Evolutionary conservation across 2,113 vertebrate species (phyloP).

Genomic region (Prinia subflava): DNA sequence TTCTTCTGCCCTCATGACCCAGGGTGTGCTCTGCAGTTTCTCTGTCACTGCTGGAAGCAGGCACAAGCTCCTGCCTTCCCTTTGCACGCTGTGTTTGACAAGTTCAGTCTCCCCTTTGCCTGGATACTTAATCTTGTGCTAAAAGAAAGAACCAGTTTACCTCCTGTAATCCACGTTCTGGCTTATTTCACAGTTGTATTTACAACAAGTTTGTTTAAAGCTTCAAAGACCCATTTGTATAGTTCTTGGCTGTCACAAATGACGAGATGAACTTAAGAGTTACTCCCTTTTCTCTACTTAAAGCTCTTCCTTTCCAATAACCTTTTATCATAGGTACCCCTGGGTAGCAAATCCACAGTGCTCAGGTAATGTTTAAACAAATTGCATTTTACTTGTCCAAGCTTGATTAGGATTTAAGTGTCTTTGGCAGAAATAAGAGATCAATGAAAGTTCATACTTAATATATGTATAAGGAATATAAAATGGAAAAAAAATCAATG

Average conservation of each 20-base stretch:
- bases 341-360: not conserved
- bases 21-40: not conserved
- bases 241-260: not conserved
- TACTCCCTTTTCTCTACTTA: not conserved
- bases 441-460: not conserved
- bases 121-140: not conserved
- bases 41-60: not conserved
- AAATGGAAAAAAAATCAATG: not conserved
- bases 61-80: not conserved
- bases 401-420: not conserved
- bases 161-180: slow-evolving; percentile 8
- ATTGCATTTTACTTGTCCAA: not conserved
- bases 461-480: not conserved
- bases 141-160: not conserved
- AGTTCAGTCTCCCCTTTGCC: not conserved
- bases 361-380: not conserved
- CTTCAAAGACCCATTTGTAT: not conserved
- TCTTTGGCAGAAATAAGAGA: not conserved
- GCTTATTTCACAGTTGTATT: slow-evolving; percentile 17
- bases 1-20: not conserved
- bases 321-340: not conserved
- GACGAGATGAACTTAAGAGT: not conserved
- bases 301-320: not conserved
- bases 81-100: not conserved
- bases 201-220: slow-evolving; percentile 28